Conservation (phyloP, 2,113 vertebrate genomes). For the Pimephales promelas region DNA sequence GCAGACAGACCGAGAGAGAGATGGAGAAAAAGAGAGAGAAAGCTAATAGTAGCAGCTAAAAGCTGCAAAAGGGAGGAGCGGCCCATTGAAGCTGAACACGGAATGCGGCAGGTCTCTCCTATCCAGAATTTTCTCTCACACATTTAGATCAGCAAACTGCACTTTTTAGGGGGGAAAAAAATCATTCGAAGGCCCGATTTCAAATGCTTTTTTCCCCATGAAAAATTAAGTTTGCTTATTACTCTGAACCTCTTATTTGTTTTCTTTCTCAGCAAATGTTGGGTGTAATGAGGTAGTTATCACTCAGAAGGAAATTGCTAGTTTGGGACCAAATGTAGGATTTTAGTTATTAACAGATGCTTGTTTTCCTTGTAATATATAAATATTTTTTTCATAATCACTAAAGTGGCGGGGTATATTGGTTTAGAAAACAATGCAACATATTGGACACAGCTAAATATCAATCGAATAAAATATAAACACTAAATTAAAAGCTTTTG, state of each 20-base stretch:
- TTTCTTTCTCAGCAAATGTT: background rate
- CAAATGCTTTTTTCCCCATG: too few relatives aligned
- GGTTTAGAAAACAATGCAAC: background rate
- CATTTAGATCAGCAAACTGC: background rate
- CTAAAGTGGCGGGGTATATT: background rate
- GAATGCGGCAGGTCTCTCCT: conserved; percentile 60
- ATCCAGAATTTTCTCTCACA: conserved; percentile 41
- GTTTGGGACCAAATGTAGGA: background rate
- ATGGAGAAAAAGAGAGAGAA: background rate
- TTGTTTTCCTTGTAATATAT: too few relatives aligned
- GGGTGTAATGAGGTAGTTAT: background rate
- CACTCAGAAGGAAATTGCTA: background rate
- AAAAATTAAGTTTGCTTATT: too few relatives aligned
- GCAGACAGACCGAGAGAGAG: conserved; percentile 1
- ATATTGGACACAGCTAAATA: too few relatives aligned
- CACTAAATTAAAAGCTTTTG: too few relatives aligned
- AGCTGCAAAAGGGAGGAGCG: conserved; percentile 63
- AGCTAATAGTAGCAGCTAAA: conserved; percentile 34
- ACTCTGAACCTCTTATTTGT: background rate
- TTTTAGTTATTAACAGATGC: background rate
- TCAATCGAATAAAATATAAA: too few relatives aligned
- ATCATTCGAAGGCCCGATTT: background rate
- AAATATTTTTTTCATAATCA: background rate
- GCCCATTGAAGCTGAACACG: conserved; percentile 56
- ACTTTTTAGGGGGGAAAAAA: background rate